Conservation (phyloP, 2,797 vertebrate genomes). For the Sciaenops ocellatus region DNA sequence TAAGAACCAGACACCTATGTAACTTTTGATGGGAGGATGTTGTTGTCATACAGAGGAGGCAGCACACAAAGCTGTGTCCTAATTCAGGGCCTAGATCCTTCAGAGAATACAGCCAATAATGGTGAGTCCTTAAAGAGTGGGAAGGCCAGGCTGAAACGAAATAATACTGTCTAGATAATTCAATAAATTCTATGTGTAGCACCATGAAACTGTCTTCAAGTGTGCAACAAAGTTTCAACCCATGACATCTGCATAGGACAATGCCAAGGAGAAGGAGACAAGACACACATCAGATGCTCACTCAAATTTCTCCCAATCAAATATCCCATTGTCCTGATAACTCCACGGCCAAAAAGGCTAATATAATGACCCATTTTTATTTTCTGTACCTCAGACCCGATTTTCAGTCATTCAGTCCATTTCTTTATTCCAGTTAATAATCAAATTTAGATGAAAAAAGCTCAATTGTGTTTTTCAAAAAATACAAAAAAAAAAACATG, state of each 20-base stretch:
- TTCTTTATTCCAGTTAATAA: neutral
- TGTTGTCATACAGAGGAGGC: slow-evolving; percentile 40
- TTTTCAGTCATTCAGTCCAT: neutral
- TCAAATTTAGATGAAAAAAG: neutral
- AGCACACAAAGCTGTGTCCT: slow-evolving; percentile 8
- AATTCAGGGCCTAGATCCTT: slow-evolving; percentile 8
- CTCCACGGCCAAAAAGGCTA: neutral
- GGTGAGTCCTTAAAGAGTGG: slow-evolving; percentile 12
- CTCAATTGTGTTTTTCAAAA: neutral
- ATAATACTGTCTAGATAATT: slow-evolving; percentile 26
- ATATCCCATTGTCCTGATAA: slow-evolving; percentile 1
- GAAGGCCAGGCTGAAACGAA: slow-evolving; percentile 1
- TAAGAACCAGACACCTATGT: slow-evolving; percentile 45
- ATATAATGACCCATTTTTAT: neutral
- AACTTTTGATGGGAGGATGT: slow-evolving; percentile 78
- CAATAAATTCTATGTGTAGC: slow-evolving; percentile 6
- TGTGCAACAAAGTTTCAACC: neutral
- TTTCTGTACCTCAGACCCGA: neutral
- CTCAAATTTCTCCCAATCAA: neutral
- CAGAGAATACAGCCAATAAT: neutral
- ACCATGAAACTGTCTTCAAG: slow-evolving; percentile 1
- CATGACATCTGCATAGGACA: neutral
- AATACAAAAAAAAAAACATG: neutral
- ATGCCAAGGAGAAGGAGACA: neutral
- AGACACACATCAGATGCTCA: neutral